Evolutionary conservation across 2,888 invertebrate species (phyloP).

Genomic region (Epirrita christyi): DNA sequence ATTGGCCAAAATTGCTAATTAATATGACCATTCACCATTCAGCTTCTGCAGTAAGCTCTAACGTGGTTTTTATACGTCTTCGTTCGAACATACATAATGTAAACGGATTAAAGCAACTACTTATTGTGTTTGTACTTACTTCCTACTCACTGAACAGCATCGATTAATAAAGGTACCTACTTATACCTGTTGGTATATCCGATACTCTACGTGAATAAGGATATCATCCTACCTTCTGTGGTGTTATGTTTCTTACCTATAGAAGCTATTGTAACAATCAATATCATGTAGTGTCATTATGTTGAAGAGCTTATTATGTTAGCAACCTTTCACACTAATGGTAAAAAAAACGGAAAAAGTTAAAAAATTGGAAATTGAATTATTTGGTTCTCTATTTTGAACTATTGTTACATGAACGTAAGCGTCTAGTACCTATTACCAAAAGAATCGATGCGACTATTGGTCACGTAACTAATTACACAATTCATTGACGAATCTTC

Average conservation of each 20-base stretch:
- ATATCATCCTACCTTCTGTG: conserved; percentile 12
- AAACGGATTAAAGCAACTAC: background rate
- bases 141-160: background rate
- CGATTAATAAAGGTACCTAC: background rate
- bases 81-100: too few species aligned
- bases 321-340: background rate
- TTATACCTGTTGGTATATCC: background rate
- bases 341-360: background rate
- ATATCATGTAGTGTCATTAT: too few species aligned
- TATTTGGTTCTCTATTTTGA: background rate
- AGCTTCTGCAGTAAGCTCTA: too few species aligned
- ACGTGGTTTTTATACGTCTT: too few species aligned
- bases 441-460: conserved; percentile 15
- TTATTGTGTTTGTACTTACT: background rate
- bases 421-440: conserved; percentile 1
- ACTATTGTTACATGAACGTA: background rate
- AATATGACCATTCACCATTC: too few species aligned
- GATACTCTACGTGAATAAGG: conserved; percentile 7
- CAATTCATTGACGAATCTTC: conserved; percentile 11
- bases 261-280: conserved; percentile 23
- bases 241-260: conserved; percentile 25
- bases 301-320: conserved; percentile 1
- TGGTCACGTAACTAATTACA: conserved; percentile 18
- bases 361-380: background rate
- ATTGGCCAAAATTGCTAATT: too few species aligned